phyloP scores from a whole-genome alignment of 1,140 invertebrate genomes.

The Chironomus tepperi region DNA sequence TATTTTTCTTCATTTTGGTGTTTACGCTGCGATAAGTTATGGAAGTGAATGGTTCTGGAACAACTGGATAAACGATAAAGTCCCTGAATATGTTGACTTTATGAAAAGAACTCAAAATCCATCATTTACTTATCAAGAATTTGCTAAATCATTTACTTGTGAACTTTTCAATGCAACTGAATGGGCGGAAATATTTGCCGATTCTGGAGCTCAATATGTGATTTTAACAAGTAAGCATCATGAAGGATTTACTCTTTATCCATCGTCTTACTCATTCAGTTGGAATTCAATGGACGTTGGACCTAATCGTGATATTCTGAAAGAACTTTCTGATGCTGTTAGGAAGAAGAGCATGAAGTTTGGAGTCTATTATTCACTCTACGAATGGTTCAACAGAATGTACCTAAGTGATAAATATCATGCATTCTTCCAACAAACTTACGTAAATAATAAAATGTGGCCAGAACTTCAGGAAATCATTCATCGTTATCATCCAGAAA shows the following conservation, averaged over 20 bases:
- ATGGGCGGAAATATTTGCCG: constrained; percentile 66
- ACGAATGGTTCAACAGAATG: constrained; percentile 86
- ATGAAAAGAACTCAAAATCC: constrained; percentile 71
- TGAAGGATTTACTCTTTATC: constrained; percentile 85
- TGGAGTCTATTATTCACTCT: constrained; percentile 83
- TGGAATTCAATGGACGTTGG: constrained; percentile 87
- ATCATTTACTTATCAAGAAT: constrained; percentile 79
- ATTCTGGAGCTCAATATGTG: constrained; percentile 75
- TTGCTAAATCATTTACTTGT: constrained; percentile 68
- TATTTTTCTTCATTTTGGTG: constrained; percentile 90
- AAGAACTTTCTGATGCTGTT: constrained; percentile 64
- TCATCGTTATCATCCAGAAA: constrained; percentile 71
- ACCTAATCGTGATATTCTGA: constrained; percentile 70
- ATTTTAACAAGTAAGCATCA: constrained; percentile 91
- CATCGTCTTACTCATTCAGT: constrained; percentile 73
- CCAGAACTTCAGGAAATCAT: constrained; percentile 69
- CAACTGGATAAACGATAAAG: constrained; percentile 55
- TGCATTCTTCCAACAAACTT: constrained; percentile 56
- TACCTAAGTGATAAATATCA: constrained; percentile 64
- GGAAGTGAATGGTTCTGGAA: constrained; percentile 84
- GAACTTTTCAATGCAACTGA: constrained; percentile 70
- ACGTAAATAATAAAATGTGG: constrained; percentile 57
- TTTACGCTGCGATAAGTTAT: constrained; percentile 81
- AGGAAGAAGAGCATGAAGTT: constrained; percentile 60
- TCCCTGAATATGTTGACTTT: constrained; percentile 45